phyloP scores from a whole-genome alignment of 2,888 invertebrate genomes.

The Hoplodrina blanda region DNA sequence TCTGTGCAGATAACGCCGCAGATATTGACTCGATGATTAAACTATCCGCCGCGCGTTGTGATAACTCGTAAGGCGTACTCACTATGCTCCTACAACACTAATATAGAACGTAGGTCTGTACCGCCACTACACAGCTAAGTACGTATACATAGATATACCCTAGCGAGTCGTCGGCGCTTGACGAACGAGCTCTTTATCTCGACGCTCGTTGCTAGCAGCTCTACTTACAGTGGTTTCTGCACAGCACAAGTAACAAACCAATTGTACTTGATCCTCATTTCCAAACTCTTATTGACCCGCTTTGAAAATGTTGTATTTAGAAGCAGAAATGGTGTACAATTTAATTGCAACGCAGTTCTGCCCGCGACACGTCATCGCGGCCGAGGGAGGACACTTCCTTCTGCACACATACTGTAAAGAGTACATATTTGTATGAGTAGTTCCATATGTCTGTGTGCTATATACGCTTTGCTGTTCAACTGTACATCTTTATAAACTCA shows the following conservation, averaged over 20 bases:
- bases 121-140: slow-evolving; percentile 12
- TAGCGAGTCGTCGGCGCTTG: slow-evolving; percentile 60
- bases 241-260: slow-evolving; percentile 34
- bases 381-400: slow-evolving; percentile 63
- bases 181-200: slow-evolving; percentile 65
- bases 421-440: not conserved
- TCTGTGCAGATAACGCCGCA: slow-evolving; percentile 71
- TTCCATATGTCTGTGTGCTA: slow-evolving; percentile 16
- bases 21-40: slow-evolving; percentile 78
- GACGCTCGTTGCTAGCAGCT: slow-evolving; percentile 59
- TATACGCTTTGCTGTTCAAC: slow-evolving; percentile 7
- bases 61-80: slow-evolving; percentile 59
- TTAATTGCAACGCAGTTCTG: slow-evolving; percentile 54
- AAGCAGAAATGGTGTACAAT: slow-evolving; percentile 55
- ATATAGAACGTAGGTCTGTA: slow-evolving; percentile 41
- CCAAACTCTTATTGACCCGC: slow-evolving; percentile 66
- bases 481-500: slow-evolving; percentile 1
- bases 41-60: slow-evolving; percentile 57
- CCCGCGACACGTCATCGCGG: slow-evolving; percentile 48
- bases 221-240: slow-evolving; percentile 47
- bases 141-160: slow-evolving; percentile 31
- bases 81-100: slow-evolving; percentile 41
- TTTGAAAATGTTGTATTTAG: slow-evolving; percentile 59
- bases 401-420: slow-evolving; percentile 30
- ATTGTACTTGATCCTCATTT: slow-evolving; percentile 50